Evolutionary conservation across 2,797 vertebrate genomes (phyloP), one percentile per base, ranked within the genome.

Genomic region (Sparidentex hasta): DNA sequence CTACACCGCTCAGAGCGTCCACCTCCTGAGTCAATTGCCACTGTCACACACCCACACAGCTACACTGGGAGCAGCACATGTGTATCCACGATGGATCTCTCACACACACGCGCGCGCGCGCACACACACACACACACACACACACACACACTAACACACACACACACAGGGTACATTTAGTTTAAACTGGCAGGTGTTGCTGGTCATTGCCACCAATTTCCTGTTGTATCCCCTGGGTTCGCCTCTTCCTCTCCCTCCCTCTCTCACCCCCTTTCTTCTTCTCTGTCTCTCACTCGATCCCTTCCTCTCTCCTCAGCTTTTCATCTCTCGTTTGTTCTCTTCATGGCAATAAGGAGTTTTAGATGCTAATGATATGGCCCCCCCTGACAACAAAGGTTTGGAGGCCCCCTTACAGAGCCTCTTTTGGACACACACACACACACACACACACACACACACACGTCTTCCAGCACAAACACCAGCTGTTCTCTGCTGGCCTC

Each of bases 321-420:
- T 81, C 74, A 79, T 80, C 73, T 83, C 44, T 78, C 67, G 62
- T 43, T 67, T 72, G 76, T 72, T 85, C 85, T 86, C 78, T 83
- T 82, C 62, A 65, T 84, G 81, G 74, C 92, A 92, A 85, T 90
- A 84, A 87, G 88, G 87, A 85, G 83, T 93, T 94, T 94, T 90
- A 90, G 66, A 96, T 94, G 93, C 94, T 94, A 95, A 94, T 95
- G 92, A 93, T 78, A 93, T 90, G 81, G 38, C 38, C 87, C 77
- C 77, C 75, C 82, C 74, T 55, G 82, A 65, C 80, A 90, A 94
- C 93, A 95, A 95, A 94, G 85, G 85, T 74, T 52, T 70, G 72
- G 80, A 86, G 81, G 76, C 86, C 86, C 88, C 89, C 77, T 82
- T 62, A 73, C 68, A 71, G 74, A 72, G 80, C 76, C 82, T 83